Base-by-base conservation (phyloP, 2,113 vertebrate genomes). In the Dasyprocta punctata region DNA sequence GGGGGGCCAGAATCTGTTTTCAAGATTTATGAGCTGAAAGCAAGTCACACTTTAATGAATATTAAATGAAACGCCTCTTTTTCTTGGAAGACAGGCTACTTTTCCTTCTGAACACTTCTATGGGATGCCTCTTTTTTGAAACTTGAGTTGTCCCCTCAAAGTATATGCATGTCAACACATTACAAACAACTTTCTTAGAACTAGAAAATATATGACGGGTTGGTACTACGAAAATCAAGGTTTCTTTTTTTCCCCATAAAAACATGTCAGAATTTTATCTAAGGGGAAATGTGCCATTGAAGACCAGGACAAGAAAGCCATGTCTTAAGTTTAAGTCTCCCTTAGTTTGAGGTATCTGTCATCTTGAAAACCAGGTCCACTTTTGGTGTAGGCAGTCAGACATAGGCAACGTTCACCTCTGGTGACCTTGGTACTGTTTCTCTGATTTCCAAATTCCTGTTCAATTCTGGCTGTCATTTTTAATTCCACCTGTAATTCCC, bases 11-110 rank as follows among this genome's bases (percentile, higher is more conserved):
- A 89, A 47, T 96, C 90, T 93, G 87, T 60, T 97, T 86, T 91
- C 41, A 77, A 92, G 96, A 98, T 98, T 97, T 90, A 97, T 89
- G 78, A 96, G 71, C 93, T 84, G 95, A 95, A 96, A 95, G 92
- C 82, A 85, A 96, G 96, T 83, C 89, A 91, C 30, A 44, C 17
- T 97, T 89, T 81, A 95, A 92, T 96, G 94, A 96, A 83, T 98
- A 75, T 88, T 95, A 92, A 96, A 85, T 94, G 71, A 96, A 94
- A 90, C 22, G 56, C n/a, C 38, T 90, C 84, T 81, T 81, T 71
- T 41, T 84, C 17, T 4, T 85, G 56, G 85, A 75, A 81, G 38
- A 44, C 71, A 90, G 89, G 67, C 87, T 90, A 0, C 67, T 20
- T 86, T 95, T 95, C 78, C 95, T 87, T 86, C 2, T 7, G n/a